Evolutionary conservation across 2,888 invertebrate genomes (phyloP), one percentile per base, ranked within the genome.

Genomic region (Torymus tubicola): DNA sequence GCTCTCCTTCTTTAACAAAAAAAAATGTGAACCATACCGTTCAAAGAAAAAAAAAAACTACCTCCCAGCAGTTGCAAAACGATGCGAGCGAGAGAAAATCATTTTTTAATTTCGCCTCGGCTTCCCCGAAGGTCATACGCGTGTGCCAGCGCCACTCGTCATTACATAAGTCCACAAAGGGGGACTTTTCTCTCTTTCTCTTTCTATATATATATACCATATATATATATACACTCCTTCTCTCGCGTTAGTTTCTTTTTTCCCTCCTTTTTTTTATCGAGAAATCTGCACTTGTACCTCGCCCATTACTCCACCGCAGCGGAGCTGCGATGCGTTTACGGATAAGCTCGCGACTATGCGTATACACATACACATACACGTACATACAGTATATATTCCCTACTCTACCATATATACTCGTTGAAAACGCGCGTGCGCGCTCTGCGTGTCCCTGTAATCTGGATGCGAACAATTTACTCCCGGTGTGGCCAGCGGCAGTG

Each of bases 391-490:
- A n/a, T n/a, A 42, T 42, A 8, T 8, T 42, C 42, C 8, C 42
- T 42, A 21, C 21, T 42, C 5, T 42, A 42, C 42, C 8, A 5
- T 84, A 76, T 79, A 79, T 73, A 72, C 78, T 53, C 63, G 68
- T 67, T 70, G 72, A 65, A 70, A 78, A 77, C 77, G 68, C 42
- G 42, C 42, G 42, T 42, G 42, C 42, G 42, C 42, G 42, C 42
- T 5, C 42, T 42, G 42, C 42, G 71, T 84, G 82, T 84, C 82
- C 84, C 82, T 81, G 84, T 81, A 85, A 87, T 87, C 84, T 84
- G 83, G 72, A 80, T 80, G 81, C 76, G 69, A 77, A 81, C 84
- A 85, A 86, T 86, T 86, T 85, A 83, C 80, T 79, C 78, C 73
- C 42, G 42, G 42, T 42, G 42, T 42, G 58, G 42, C 13, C 65